Conservation (phyloP, 2,888 invertebrate genomes). For the Nasonovia ribisnigri region DNA sequence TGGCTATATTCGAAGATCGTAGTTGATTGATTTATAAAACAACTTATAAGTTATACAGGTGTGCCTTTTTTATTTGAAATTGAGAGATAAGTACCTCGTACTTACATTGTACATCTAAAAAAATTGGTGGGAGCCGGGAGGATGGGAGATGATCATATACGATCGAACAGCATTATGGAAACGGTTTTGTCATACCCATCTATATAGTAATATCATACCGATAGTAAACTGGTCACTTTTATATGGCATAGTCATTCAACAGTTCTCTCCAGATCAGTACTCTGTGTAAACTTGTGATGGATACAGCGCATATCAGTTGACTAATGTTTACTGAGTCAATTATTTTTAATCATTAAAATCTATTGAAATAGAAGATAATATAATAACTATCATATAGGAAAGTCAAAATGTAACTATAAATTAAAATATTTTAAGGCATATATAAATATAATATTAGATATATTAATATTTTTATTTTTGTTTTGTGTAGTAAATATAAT, state of each 20-base stretch:
- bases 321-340: background rate
- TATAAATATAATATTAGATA: no score
- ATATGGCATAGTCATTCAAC: background rate
- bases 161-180: background rate
- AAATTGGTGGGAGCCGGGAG: constrained; percentile 23
- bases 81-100: background rate
- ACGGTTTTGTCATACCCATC: background rate
- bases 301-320: background rate
- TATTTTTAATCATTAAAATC: background rate
- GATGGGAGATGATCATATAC: background rate
- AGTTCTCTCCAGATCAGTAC: constrained; percentile 32
- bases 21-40: background rate
- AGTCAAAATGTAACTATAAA: background rate
- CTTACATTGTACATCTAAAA: background rate
- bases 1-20: background rate
- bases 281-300: background rate
- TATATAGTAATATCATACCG: background rate
- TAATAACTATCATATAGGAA: background rate
- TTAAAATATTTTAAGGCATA: background rate
- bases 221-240: constrained; percentile 10
- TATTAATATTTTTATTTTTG: background rate
- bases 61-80: background rate
- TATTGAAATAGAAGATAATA: background rate
- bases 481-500: background rate
- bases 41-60: background rate